Evolutionary conservation across 2,888 invertebrate species (phyloP).

Genomic region (Mythimna impura): DNA sequence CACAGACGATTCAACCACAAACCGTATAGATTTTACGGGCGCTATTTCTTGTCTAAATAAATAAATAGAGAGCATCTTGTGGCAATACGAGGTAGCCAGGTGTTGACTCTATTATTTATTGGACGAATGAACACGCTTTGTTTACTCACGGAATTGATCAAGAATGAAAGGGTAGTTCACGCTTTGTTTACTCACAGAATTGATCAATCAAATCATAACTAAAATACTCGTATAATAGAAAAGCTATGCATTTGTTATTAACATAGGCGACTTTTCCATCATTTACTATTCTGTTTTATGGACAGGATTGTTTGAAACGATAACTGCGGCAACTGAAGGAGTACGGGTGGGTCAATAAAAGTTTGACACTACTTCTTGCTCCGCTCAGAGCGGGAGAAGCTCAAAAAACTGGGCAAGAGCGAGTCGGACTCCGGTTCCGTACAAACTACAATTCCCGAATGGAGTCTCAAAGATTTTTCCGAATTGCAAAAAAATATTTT

Average conservation of each 20-base stretch:
- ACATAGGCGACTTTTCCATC: not conserved
- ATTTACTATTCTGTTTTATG: not conserved
- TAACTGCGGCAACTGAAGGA: no score
- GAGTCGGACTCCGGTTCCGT: no score
- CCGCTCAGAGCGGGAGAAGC: no score
- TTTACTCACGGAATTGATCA: slow-evolving; percentile 18
- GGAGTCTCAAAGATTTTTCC: no score
- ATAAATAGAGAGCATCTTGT: slow-evolving; percentile 13
- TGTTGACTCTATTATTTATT: slow-evolving; percentile 49
- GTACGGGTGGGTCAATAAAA: no score
- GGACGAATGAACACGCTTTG: not conserved
- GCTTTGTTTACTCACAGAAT: not conserved
- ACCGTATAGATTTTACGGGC: not conserved
- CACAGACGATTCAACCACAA: slow-evolving; percentile 10
- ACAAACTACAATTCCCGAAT: no score
- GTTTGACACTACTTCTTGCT: no score
- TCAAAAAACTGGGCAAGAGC: no score
- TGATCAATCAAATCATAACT: slow-evolving; percentile 26
- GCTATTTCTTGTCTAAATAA: slow-evolving; percentile 32
- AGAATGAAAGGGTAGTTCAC: not conserved
- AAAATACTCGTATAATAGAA: not conserved
- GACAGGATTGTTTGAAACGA: no score
- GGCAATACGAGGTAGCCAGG: slow-evolving; percentile 10
- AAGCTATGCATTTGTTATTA: not conserved
- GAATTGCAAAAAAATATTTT: no score